Percentiles rank a stretch among this genome's conserved stretches.
Conservation (phyloP, 2,113 vertebrate genomes). For the Lethenteron camtschaticum region DNA sequence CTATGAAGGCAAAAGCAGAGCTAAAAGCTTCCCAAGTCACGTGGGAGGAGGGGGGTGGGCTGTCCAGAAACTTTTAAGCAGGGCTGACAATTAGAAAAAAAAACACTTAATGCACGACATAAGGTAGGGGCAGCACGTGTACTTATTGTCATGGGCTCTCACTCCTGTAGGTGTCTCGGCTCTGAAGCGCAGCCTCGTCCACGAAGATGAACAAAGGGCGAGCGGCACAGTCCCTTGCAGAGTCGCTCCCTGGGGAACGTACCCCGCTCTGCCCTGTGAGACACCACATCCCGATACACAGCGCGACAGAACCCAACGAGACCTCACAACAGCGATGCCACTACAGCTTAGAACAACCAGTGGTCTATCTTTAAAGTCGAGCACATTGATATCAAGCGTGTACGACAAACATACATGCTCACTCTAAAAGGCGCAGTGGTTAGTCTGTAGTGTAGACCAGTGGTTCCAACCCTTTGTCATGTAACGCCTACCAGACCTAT, state of each 20-base stretch:
- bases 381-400: too few species aligned
- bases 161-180: background rate
- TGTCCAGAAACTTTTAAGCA: background rate
- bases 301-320: too few species aligned
- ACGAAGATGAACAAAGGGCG: background rate
- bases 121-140: background rate
- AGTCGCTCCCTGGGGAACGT: background rate
- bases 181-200: background rate
- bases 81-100: background rate
- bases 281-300: too few species aligned
- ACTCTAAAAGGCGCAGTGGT: too few species aligned
- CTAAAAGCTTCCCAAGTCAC: background rate
- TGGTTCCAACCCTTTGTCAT: too few species aligned
- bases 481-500: too few species aligned
- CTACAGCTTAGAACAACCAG: too few species aligned
- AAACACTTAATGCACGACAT: background rate
- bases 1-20: too few species aligned
- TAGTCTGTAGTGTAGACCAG: too few species aligned
- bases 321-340: too few species aligned
- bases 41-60: background rate
- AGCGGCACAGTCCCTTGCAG: background rate
- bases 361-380: too few species aligned
- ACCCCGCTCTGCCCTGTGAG: background rate
- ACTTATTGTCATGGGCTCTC: background rate
- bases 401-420: too few species aligned